phyloP scores from a whole-genome alignment of 2,888 invertebrate species.

The Microctonus aethiopoides region DNA sequence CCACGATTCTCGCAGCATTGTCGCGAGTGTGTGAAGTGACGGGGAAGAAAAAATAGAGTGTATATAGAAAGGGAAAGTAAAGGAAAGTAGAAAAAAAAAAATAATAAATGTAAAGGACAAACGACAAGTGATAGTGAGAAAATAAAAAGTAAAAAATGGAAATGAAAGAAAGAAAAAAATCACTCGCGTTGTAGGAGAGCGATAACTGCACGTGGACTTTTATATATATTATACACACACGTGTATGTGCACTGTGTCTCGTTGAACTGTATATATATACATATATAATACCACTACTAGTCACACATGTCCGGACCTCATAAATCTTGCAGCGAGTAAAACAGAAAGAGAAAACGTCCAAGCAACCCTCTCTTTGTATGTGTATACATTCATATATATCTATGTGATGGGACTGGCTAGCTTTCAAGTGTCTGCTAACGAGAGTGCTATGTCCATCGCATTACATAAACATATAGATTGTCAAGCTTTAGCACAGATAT shows the following conservation, averaged over 20 bases:
- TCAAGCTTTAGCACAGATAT: too few relatives aligned
- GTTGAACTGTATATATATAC: not conserved
- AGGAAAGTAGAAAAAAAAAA: not conserved
- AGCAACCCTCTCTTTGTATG: conserved; percentile 20
- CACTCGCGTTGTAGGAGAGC: conserved; percentile 4
- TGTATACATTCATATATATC: not conserved
- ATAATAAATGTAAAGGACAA: not conserved
- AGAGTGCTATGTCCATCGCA: conserved; percentile 21
- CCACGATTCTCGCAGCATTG: not conserved
- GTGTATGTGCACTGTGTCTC: conserved; percentile 17
- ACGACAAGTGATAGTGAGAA: not conserved
- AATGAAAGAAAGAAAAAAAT: conserved; percentile 14
- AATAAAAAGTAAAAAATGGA: not conserved
- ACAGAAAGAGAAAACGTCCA: conserved; percentile 26
- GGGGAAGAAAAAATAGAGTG: not conserved
- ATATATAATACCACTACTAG: not conserved
- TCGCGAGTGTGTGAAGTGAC: not conserved
- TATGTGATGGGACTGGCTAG: conserved; percentile 10
- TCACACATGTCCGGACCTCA: conserved; percentile 42
- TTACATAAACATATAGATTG: conserved; percentile 5
- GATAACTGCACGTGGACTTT: not conserved
- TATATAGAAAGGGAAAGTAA: not conserved
- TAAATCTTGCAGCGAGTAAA: conserved; percentile 52
- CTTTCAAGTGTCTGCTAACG: conserved; percentile 25
- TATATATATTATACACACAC: too few relatives aligned